Evolutionary conservation across 1,140 invertebrate species (phyloP).

Genomic region (Amphibalanus amphitrite): DNA sequence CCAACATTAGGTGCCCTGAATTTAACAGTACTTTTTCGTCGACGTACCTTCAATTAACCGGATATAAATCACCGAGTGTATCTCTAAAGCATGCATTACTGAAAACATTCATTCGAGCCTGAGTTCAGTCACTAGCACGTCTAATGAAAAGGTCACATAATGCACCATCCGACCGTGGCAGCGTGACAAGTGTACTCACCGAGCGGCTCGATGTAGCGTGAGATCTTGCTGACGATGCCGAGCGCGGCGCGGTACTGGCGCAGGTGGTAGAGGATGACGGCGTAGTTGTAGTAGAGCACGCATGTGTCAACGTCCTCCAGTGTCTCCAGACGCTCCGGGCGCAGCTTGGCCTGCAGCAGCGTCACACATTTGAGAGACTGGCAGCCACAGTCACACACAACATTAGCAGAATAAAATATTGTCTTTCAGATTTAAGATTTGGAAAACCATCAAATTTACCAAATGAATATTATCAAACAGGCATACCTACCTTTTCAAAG

Average conservation of each 20-base stretch:
- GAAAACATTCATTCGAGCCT: too few species aligned
- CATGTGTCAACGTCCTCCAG: slow-evolving; percentile 48
- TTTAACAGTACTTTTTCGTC: too few species aligned
- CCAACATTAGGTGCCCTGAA: too few species aligned
- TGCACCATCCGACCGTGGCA: too few species aligned
- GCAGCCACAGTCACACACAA: too few species aligned
- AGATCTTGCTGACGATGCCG: slow-evolving; percentile 50
- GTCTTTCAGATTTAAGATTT: slow-evolving; percentile 3
- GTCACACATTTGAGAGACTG: slow-evolving; percentile 10
- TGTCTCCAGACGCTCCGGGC: slow-evolving; percentile 36
- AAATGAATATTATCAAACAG: neutral
- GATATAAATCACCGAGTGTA: too few species aligned
- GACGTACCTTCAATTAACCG: too few species aligned
- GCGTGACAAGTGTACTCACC: slow-evolving; percentile 40
- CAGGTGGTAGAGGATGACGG: slow-evolving; percentile 59
- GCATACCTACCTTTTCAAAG: neutral
- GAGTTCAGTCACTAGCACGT: too few species aligned
- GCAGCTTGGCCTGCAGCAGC: slow-evolving; percentile 27
- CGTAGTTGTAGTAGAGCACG: slow-evolving; percentile 58
- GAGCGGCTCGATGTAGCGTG: slow-evolving; percentile 53
- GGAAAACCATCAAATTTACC: neutral
- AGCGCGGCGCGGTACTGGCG: slow-evolving; percentile 56
- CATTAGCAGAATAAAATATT: slow-evolving; percentile 9
- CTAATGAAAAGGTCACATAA: too few species aligned
- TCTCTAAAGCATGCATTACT: too few species aligned